A percentile compares a stretch with the other conserved stretches of the same genome.
Evolutionary conservation across 2,797 vertebrate genomes (phyloP).

Genomic region (Chiloscyllium punctatum): DNA sequence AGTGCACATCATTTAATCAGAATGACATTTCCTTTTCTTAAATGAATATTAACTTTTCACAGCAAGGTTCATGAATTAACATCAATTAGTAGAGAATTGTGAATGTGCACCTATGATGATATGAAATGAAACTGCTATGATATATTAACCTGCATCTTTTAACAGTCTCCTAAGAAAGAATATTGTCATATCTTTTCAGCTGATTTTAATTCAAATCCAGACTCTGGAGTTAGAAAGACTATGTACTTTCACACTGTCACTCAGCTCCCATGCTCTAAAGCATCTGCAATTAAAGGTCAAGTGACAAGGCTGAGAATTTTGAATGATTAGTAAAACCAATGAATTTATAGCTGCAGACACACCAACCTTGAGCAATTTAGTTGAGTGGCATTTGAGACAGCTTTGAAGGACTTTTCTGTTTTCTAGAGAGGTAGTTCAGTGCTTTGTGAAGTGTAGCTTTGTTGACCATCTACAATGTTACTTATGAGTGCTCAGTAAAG

Average conservation of each 20-base stretch:
- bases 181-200: background rate
- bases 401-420: background rate
- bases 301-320: background rate
- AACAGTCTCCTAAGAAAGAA: background rate
- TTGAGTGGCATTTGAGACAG: conserved; percentile 9
- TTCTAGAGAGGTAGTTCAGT: background rate
- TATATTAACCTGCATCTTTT: background rate
- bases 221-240: background rate
- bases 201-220: background rate
- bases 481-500: background rate
- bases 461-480: conserved; percentile 9
- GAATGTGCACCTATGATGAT: background rate
- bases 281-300: conserved; percentile 17
- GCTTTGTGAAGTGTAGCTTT: background rate
- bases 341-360: background rate
- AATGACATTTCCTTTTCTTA: background rate
- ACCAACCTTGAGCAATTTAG: background rate
- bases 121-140: background rate
- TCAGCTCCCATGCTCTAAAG: background rate
- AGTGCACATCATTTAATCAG: too few relatives aligned
- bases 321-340: conserved; percentile 15
- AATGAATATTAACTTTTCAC: background rate
- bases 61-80: conserved; percentile 7
- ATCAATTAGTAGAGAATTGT: background rate
- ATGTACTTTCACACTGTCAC: background rate